phyloP scores from a whole-genome alignment of 2,888 invertebrate genomes.

The Philaethria dido region DNA sequence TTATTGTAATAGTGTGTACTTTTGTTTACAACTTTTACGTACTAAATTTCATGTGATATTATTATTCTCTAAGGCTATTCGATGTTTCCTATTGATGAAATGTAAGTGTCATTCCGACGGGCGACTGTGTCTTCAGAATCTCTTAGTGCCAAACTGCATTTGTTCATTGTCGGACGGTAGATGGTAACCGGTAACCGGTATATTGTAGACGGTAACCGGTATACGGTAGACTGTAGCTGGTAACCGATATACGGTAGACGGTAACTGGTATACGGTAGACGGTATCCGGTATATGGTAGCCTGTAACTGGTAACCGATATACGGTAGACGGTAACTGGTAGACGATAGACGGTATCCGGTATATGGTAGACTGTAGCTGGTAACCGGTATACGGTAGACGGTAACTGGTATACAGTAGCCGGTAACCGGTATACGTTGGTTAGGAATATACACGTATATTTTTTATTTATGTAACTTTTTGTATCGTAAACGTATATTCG shows the following conservation, averaged over 20 bases:
- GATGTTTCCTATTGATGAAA: conserved; percentile 57
- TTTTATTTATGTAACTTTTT: conserved; percentile 76
- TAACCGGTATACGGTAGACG: too few relatives aligned
- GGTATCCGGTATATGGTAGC: background rate
- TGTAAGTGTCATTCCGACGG: conserved; percentile 67
- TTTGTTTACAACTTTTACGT: conserved; percentile 73
- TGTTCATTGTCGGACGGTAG: conserved; percentile 53
- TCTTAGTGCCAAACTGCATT: conserved; percentile 80
- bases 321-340: background rate
- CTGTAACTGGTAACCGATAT: too few relatives aligned
- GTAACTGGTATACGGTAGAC: too few relatives aligned
- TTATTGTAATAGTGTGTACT: conserved; percentile 71
- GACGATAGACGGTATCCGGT: background rate
- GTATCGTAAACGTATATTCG: conserved; percentile 71
- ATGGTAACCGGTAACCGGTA: too few relatives aligned
- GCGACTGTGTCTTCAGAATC: conserved; percentile 58
- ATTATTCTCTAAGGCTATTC: conserved; percentile 75
- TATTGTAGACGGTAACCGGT: too few relatives aligned
- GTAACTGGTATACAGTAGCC: background rate
- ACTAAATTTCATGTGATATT: conserved; percentile 81
- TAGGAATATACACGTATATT: conserved; percentile 65
- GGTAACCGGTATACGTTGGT: background rate
- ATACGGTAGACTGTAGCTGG: background rate
- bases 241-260: too few relatives aligned
- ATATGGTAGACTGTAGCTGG: too few relatives aligned